Evolutionary conservation across 1,140 invertebrate species (phyloP), one percentile per base, ranked within the genome.

Genomic region (Samia ricini): DNA sequence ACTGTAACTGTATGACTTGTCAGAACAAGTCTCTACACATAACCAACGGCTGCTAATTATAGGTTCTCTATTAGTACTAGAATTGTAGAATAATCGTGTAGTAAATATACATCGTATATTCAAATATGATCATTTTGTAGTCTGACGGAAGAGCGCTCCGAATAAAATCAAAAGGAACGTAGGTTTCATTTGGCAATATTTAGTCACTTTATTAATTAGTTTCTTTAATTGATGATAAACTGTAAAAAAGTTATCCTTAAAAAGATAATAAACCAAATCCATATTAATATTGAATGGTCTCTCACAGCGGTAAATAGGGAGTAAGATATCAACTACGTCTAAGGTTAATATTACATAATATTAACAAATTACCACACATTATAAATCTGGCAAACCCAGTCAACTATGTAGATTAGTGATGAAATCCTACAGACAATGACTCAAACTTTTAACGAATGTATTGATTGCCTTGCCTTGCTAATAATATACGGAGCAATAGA

Each of bases 331-430:
- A 42, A 29, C 4, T 42, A 42, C 12, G 7, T 15, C 0, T 15
- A 10, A 42, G 33, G 33, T 42, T 15, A 42, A 42, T 42, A 20
- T 57, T 57, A 29, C 56, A 42, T 19, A 57, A 57, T 33, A 57
- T 20, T 19, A 21, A 36, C 4, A 12, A 51, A 29, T 49, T 66
- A 54, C 33, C 48, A 61, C 19, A 57, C 20, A 29, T 52, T 52
- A 50, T 19, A 51, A 22, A 66, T 60, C 20, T 56, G 52, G 49
- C 56, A 56, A 60, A 48, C 60, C 54, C 56, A 57, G 56, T 33
- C 52, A 57, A 56, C 59, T 62, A 69, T 56, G 51, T 59, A 59
- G 52, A 59, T 64, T 56, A 63, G 51, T 61, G 58, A 59, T 56
- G 24, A 51, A 61, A 56, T 52, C 19, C 52, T 42, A 15, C 33